phyloP scores from a whole-genome alignment of 2,797 vertebrate species.

The Remorina albescens region DNA sequence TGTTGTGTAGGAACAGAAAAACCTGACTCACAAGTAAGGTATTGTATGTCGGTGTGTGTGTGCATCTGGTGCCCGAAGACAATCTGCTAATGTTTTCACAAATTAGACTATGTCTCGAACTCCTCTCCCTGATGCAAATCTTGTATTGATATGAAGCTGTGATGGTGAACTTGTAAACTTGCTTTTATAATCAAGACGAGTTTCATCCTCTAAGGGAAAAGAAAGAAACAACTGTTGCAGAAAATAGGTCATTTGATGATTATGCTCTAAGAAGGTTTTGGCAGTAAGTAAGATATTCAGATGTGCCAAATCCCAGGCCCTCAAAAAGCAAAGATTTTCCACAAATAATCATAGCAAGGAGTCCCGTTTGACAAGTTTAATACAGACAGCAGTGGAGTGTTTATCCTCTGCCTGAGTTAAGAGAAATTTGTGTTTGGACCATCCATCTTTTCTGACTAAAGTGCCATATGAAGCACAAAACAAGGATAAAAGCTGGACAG shows the following conservation, averaged over 20 bases:
- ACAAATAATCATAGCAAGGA: constrained; percentile 2
- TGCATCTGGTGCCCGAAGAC: constrained; percentile 7
- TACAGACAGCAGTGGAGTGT: not conserved
- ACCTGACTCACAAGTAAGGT: constrained; percentile 20
- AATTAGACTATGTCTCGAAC: constrained; percentile 27
- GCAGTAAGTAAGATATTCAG: constrained; percentile 33
- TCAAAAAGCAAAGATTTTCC: constrained; percentile 18
- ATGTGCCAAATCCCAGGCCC: constrained; percentile 16
- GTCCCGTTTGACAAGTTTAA: not conserved
- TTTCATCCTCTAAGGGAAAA: constrained; percentile 33
- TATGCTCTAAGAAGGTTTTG: constrained; percentile 42
- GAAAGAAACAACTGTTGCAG: constrained; percentile 11
- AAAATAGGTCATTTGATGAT: constrained; percentile 60
- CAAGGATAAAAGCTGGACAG: not conserved
- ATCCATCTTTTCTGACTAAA: not conserved
- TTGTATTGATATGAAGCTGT: constrained; percentile 26
- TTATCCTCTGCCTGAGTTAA: not conserved
- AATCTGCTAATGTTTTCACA: constrained; percentile 37
- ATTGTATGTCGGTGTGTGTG: constrained; percentile 10
- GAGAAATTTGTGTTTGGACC: not conserved
- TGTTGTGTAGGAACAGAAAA: constrained; percentile 23
- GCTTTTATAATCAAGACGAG: constrained; percentile 33
- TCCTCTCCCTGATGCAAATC: constrained; percentile 23
- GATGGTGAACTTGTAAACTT: not conserved
- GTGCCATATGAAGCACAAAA: not conserved